Evolutionary conservation across 2,797 vertebrate genomes (phyloP), one percentile per base, ranked within the genome.

Genomic region (Premnoplex brunnescens): DNA sequence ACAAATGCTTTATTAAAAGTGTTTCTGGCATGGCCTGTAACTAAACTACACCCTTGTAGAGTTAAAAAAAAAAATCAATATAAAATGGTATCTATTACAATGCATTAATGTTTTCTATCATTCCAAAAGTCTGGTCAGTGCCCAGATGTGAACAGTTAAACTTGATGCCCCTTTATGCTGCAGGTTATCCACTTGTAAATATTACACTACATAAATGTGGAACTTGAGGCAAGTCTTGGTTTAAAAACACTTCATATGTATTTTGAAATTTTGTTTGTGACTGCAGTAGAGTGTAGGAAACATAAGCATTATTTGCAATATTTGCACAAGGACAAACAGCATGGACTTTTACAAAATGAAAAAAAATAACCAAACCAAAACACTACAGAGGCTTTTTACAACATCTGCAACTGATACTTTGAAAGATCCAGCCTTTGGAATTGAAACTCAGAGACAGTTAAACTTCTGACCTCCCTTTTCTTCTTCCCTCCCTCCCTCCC

Each of bases 1-100:
- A 96, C 64, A 97, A 97, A 88, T 27, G n/a, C 56, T 95, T 97
- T 93, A 95, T 95, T 97, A 97, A 96, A 96, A 97, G 96, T 81
- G 79, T 24, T 92, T 72, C 80, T 68, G 69, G 17, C 17, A 10
- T 59, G 17, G 37, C 21, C 75, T 22, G 4, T 82, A 91, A 95
- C 59, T 87, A 93, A 88, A 91, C 30, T 22, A 46, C 87, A 73
- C 26, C 54, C 13, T 85, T 76, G 27, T 37, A 91, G 10, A 48
- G 13, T 88, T 32, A 51, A 51, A 58, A 54, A 58, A 54, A 37
- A 39, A 19, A 44, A 46, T 39, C 66, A 82, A 72, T 64, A 67
- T 59, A 84, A 54, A 58, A 21, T 23, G 30, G 17, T 56, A 48
- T 55, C 26, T 64, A 10, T 85, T 49, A 43, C 73, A 51, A 72